Base-by-base conservation (phyloP, 2,888 invertebrate species). In the Drosophila recens region DNA sequence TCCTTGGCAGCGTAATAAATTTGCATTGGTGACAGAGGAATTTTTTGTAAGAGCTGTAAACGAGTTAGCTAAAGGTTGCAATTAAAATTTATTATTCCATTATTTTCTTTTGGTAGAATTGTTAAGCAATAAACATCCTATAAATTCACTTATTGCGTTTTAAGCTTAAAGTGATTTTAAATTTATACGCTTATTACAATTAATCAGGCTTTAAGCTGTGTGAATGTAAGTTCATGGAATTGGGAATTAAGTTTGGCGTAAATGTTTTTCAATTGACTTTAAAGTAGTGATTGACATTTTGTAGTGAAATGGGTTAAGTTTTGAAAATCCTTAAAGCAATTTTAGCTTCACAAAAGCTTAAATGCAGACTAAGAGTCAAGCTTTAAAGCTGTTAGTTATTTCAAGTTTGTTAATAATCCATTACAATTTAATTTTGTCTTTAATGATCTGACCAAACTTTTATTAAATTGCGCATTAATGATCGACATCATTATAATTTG, bases 1-100 rank as follows among this genome's bases (percentile, higher is more conserved):
- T 82, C 74, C 61, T 75, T 59, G 66, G 40, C 36, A 43, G 38
- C 75, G 63, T 53, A 78, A 77, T 76, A 78, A 76, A 73, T 68
- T 52, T 63, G n/a, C 33, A 58, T 58, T 30, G 58, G 57, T 38
- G 57, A 36, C 54, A 58, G 48, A 40, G 45, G 38, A 45, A n/a
- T 49, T 54, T 38, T 48, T 48, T 57, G n/a, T 30, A 15, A 17
- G 20, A 52, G 38, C 67, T 59, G 59, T 73, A 74, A 72, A 72
- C 56, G 72, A 73, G 72, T 74, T 67, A 52, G 75, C 43, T 58
- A 34, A 43, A 68, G 51, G 46, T 56, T 63, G 64, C 70, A 74
- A 74, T 75, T 74, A 75, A 69, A 75, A 75, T 48, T 66, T 77
- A 72, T 66, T 75, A 72, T 71, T 65, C 43, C 11, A 52, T 52